Percentiles rank a stretch among this genome's conserved stretches.
Evolutionary conservation across 2,888 invertebrate genomes (phyloP).

Genomic region (Acanthoscelides obtectus): DNA sequence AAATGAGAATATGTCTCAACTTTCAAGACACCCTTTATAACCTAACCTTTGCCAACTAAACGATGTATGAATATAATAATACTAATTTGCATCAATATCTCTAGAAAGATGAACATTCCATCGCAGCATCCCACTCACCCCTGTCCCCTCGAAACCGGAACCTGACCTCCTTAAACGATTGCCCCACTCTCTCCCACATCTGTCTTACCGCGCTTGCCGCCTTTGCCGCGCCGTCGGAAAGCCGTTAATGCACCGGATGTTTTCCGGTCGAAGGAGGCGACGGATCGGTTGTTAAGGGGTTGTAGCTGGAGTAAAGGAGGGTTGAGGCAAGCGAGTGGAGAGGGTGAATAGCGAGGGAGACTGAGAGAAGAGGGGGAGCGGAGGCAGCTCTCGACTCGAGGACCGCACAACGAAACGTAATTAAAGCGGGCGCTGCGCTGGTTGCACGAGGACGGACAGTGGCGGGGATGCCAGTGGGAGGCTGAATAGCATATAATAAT

Average conservation of each 20-base stretch:
- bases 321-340: neutral
- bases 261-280: conserved; percentile 1
- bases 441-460: neutral
- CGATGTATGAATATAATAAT: too few relatives aligned
- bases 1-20: too few relatives aligned
- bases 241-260: conserved; percentile 1
- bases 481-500: neutral
- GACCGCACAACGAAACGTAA: neutral
- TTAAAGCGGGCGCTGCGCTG: neutral
- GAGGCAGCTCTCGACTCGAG: neutral
- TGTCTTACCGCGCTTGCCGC: neutral
- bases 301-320: neutral
- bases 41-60: too few relatives aligned
- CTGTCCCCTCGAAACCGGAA: neutral
- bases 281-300: neutral
- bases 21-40: too few relatives aligned
- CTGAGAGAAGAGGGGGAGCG: neutral
- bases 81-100: too few relatives aligned
- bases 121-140: neutral
- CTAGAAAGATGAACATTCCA: too few relatives aligned
- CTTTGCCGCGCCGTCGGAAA: neutral
- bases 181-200: neutral
- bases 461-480: neutral
- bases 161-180: neutral
- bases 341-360: neutral